A percentile compares a stretch with the other conserved stretches of the same genome.
Evolutionary conservation across 2,113 vertebrate genomes (phyloP).

Genomic region (Lutjanus erythropterus): DNA sequence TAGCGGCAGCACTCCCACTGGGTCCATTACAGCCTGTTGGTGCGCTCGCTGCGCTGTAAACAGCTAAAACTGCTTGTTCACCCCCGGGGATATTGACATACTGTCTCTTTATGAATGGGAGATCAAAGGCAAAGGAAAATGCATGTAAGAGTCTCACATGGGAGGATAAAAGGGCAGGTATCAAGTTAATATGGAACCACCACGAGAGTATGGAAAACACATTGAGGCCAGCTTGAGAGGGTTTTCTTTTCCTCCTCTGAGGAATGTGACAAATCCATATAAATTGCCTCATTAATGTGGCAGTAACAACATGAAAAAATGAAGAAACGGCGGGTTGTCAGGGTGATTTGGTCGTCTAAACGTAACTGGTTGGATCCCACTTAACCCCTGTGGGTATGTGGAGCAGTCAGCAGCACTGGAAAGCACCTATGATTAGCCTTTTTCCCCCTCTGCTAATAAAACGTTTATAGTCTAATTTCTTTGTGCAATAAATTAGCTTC

Average conservation of each 20-base stretch:
- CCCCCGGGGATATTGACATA: conserved; percentile 44
- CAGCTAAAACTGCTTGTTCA: conserved; percentile 58
- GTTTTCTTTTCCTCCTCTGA: conserved; percentile 16
- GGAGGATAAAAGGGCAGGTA: conserved; percentile 49
- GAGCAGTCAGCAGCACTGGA: not conserved
- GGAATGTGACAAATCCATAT: conserved; percentile 54
- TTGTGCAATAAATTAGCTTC: not conserved
- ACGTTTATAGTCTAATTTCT: not conserved
- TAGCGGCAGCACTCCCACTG: conserved; percentile 47
- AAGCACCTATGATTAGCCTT: not conserved
- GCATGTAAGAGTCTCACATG: conserved; percentile 3
- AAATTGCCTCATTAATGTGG: conserved; percentile 39
- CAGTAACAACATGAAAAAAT: not conserved
- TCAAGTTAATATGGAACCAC: conserved; percentile 39
- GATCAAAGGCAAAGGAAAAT: conserved; percentile 55
- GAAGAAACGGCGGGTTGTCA: not conserved
- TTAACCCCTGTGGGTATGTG: not conserved
- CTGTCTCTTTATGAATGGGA: conserved; percentile 53
- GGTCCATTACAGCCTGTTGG: conserved; percentile 52
- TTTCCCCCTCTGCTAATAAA: conserved; percentile 7
- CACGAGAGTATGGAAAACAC: conserved; percentile 38
- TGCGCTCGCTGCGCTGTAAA: conserved; percentile 40
- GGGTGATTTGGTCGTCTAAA: conserved; percentile 10
- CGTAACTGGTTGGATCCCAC: not conserved
- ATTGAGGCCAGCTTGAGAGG: conserved; percentile 10